Conservation (phyloP, 2,113 vertebrate species). For the Clupea harengus region DNA sequence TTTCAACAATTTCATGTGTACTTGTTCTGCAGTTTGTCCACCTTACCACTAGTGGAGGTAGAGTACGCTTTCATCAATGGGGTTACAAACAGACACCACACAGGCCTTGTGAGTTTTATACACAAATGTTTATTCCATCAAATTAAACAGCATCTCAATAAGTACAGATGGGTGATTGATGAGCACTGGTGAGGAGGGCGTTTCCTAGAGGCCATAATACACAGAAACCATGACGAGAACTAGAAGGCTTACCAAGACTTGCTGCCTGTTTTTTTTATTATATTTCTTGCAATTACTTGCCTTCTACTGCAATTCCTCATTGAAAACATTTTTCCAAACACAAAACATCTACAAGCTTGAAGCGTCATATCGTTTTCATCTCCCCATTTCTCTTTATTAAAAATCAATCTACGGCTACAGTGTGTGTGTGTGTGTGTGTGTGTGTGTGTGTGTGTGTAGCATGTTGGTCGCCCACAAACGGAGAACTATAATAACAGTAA, state of each 20-base stretch:
- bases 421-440: conserved; percentile 11
- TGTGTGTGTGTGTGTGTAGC: conserved; percentile 19
- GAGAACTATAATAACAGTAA: conserved; percentile 39
- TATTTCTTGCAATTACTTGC: conserved; percentile 42
- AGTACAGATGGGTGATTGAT: conserved; percentile 73
- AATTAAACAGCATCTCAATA: conserved; percentile 86
- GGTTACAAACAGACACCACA: not conserved
- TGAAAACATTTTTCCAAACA: conserved; percentile 38
- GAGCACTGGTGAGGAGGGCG: conserved; percentile 72
- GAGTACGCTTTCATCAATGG: not conserved
- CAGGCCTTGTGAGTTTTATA: conserved; percentile 77
- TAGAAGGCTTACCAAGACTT: conserved; percentile 50
- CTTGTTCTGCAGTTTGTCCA: no score
- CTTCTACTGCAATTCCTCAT: conserved; percentile 39
- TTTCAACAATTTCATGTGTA: no score
- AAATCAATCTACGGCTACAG: conserved; percentile 44
- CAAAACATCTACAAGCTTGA: conserved; percentile 50
- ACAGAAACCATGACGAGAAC: conserved; percentile 62
- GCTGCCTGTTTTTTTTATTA: conserved; percentile 30
- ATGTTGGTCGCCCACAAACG: conserved; percentile 37
- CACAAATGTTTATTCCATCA: conserved; percentile 97
- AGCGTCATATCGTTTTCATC: conserved; percentile 38
- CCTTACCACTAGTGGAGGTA: no score
- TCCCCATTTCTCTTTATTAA: conserved; percentile 43
- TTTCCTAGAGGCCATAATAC: conserved; percentile 59